These are phyloP conservation scores for Nycteola revayana DNA, from an alignment of 2,888 invertebrate species.

Conservation along the genomic window DNA sequence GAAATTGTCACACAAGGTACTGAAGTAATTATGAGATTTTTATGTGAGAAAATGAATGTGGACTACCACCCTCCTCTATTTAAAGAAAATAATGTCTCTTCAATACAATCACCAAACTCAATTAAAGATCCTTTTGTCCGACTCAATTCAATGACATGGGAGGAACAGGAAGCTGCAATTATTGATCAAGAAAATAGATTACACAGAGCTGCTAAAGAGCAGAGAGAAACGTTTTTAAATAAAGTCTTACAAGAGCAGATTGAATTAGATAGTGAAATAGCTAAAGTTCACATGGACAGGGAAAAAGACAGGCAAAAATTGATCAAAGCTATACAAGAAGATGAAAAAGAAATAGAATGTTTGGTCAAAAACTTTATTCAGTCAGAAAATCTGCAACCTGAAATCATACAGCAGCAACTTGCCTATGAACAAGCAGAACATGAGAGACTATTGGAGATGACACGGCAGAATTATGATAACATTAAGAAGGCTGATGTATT, in stretches of 20 bases:
- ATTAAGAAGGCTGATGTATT: slow-evolving; percentile 86
- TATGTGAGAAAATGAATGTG: slow-evolving; percentile 74
- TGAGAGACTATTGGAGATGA: slow-evolving; percentile 83
- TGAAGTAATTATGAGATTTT: slow-evolving; percentile 84
- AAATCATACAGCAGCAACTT: slow-evolving; percentile 84
- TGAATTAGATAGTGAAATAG: slow-evolving; percentile 85
- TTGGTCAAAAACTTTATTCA: slow-evolving; percentile 85
- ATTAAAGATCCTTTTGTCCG: slow-evolving; percentile 59
- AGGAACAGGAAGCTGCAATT: slow-evolving; percentile 84
- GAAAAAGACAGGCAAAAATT: slow-evolving; percentile 83
- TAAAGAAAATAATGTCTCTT: slow-evolving; percentile 46
- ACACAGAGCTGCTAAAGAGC: slow-evolving; percentile 83
- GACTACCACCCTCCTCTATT: slow-evolving; percentile 71
- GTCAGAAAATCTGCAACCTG: slow-evolving; percentile 79
- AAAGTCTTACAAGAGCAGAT: slow-evolving; percentile 83
- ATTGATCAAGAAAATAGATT: slow-evolving; percentile 85
- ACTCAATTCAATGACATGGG: slow-evolving; percentile 66
- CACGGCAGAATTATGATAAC: slow-evolving; percentile 79
- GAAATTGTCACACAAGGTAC: slow-evolving; percentile 83
- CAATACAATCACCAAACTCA: slow-evolving; percentile 51
- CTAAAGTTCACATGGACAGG: slow-evolving; percentile 85
- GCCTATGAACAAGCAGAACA: slow-evolving; percentile 86
- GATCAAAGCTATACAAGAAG: slow-evolving; percentile 83
- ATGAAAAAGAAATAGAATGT: slow-evolving; percentile 84
- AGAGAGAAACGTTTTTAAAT: slow-evolving; percentile 82